Percentiles rank a stretch among this genome's conserved stretches.
These are phyloP conservation scores for Hippocampus guttulatus DNA, from an alignment of 2,113 vertebrate genomes.

Conservation along the genomic window DNA sequence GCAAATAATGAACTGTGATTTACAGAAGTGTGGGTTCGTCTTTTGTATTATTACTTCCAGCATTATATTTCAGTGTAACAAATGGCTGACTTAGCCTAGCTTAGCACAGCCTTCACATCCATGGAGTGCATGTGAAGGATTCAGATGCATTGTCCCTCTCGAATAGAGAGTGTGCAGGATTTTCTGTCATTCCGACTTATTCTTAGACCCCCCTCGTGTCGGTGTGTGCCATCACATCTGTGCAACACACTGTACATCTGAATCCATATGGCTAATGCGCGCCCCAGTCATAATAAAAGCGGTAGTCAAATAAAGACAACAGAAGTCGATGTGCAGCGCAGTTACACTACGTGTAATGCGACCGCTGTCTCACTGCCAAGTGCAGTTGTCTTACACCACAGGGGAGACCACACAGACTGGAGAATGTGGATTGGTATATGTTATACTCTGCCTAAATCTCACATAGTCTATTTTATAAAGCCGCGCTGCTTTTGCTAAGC, in stretches of 20 bases:
- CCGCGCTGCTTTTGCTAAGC: conserved; percentile 24
- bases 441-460: conserved; percentile 22
- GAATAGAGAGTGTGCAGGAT: conserved; percentile 27
- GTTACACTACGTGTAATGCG: conserved; percentile 30
- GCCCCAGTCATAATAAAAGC: conserved; percentile 25
- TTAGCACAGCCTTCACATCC: too few relatives aligned
- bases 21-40: too few relatives aligned
- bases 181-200: conserved; percentile 38
- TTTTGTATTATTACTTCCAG: too few relatives aligned
- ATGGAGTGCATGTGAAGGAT: too few relatives aligned
- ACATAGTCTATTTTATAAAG: conserved; percentile 36
- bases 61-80: too few relatives aligned
- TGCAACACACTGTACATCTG: conserved; percentile 22
- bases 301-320: conserved; percentile 32
- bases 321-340: conserved; percentile 20
- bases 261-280: conserved; percentile 41
- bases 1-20: too few relatives aligned
- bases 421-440: conserved; percentile 25
- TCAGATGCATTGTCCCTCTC: background rate
- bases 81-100: too few relatives aligned
- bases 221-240: conserved; percentile 18
- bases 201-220: conserved; percentile 18
- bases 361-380: conserved; percentile 26
- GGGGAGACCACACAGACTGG: conserved; percentile 55
- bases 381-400: conserved; percentile 29